These are phyloP conservation scores for Phocides pigmalion DNA, from an alignment of 1,140 invertebrate genomes.

Conservation along the genomic window DNA sequence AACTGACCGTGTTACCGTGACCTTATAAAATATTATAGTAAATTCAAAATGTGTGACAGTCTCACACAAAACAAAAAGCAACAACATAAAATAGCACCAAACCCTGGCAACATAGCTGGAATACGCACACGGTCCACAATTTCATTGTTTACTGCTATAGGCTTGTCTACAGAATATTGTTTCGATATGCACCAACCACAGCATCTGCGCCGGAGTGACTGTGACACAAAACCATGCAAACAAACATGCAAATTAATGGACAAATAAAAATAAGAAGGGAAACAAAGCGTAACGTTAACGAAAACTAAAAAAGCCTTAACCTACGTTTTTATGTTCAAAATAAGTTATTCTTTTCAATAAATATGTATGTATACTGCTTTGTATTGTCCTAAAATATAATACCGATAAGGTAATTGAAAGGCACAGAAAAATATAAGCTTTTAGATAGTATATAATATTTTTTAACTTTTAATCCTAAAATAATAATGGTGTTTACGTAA, in stretches of 20 bases:
- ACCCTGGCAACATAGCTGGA: conserved; percentile 35
- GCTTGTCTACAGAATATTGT: conserved; percentile 61
- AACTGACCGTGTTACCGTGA: no score
- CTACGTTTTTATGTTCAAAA: no score
- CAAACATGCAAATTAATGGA: conserved; percentile 15
- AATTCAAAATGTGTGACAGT: not conserved
- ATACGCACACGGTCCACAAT: conserved; percentile 71
- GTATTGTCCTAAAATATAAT: no score
- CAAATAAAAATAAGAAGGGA: conserved; percentile 14
- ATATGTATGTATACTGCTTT: no score
- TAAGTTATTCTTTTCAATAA: no score
- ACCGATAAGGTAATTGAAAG: no score
- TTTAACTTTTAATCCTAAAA: no score
- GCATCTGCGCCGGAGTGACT: conserved; percentile 75
- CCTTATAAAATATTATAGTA: no score
- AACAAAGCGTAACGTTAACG: not conserved
- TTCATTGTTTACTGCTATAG: conserved; percentile 59
- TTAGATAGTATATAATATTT: no score
- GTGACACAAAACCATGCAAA: conserved; percentile 56
- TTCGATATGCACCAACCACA: conserved; percentile 70
- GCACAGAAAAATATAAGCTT: no score
- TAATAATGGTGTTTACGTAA: no score
- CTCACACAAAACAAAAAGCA: conserved; percentile 23
- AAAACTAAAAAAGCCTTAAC: not conserved
- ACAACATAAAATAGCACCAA: conserved; percentile 29